Percentiles rank a stretch among this genome's conserved stretches.
Conservation (phyloP, 2,888 invertebrate genomes). For the Zonitis immaculata region DNA sequence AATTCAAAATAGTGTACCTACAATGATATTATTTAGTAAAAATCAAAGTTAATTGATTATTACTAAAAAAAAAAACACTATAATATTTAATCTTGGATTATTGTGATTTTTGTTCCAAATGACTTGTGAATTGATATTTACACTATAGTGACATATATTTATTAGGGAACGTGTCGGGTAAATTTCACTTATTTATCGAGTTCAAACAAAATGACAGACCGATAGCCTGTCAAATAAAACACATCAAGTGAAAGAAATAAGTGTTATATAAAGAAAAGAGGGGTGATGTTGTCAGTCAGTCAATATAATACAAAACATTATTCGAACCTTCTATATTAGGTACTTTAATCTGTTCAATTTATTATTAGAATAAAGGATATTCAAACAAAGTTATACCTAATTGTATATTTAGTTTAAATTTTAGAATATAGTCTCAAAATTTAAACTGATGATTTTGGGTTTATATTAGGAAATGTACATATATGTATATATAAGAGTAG, state of each 20-base stretch:
- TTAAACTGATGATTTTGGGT: not conserved
- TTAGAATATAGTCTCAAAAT: not conserved
- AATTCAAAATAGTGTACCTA: not conserved
- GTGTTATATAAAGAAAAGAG: not conserved
- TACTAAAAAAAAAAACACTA: constrained; percentile 4
- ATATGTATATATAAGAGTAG: no score
- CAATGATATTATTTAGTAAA: not conserved
- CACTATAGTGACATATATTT: constrained; percentile 34
- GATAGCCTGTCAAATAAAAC: constrained; percentile 16
- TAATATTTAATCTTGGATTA: constrained; percentile 7
- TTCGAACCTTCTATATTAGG: not conserved
- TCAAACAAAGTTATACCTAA: no score
- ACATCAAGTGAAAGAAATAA: constrained; percentile 2
- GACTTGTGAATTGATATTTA: constrained; percentile 14
- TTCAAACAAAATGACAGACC: constrained; percentile 29
- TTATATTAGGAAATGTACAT: not conserved
- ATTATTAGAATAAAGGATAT: no score
- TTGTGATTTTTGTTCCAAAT: constrained; percentile 10
- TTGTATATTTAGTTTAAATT: no score
- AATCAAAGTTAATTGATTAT: no score
- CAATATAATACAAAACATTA: no score
- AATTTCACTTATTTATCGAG: constrained; percentile 38
- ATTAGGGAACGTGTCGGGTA: constrained; percentile 34
- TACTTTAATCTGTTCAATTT: no score
- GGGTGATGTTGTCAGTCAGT: not conserved